A percentile compares a stretch with the other conserved stretches of the same genome.
phyloP scores from a whole-genome alignment of 1,140 invertebrate species.

The Tenebrio molitor region DNA sequence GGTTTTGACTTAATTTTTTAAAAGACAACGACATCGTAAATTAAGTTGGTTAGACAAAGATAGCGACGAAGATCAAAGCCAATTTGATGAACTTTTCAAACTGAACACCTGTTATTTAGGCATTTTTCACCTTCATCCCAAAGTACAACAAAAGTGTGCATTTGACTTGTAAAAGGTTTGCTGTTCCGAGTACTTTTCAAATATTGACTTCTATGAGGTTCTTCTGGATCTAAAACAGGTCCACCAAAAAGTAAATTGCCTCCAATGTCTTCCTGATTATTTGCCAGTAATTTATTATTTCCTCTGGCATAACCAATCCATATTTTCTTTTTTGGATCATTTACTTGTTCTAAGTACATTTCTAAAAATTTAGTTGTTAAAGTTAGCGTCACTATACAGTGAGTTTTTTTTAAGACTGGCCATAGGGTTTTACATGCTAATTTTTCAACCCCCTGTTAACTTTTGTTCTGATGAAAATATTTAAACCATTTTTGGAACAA shows the following conservation, averaged over 20 bases:
- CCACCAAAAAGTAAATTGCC: slow-evolving; percentile 55
- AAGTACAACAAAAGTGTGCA: slow-evolving; percentile 53
- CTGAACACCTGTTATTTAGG: too few relatives aligned
- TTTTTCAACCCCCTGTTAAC: too few relatives aligned
- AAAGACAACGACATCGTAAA: too few relatives aligned
- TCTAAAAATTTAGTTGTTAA: slow-evolving; percentile 48
- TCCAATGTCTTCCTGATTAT: slow-evolving; percentile 54
- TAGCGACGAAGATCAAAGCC: too few relatives aligned
- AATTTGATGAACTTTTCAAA: too few relatives aligned
- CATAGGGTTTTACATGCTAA: too few relatives aligned
- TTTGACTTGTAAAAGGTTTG: slow-evolving; percentile 49
- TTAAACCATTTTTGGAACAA: too few relatives aligned
- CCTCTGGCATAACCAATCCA: slow-evolving; percentile 59
- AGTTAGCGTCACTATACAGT: too few relatives aligned
- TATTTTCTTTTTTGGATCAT: slow-evolving; percentile 48
- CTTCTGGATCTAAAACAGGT: slow-evolving; percentile 41
- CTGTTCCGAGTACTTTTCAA: slow-evolving; percentile 37
- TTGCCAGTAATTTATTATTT: slow-evolving; percentile 51
- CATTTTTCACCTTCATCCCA: slow-evolving; percentile 58
- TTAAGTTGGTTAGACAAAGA: too few relatives aligned
- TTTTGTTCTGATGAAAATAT: too few relatives aligned
- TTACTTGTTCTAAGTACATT: slow-evolving; percentile 55
- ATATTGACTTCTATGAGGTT: slow-evolving; percentile 53
- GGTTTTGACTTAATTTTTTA: too few relatives aligned
- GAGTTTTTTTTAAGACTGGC: too few relatives aligned